Evolutionary conservation across 2,888 invertebrate genomes (phyloP).

Genomic region (Formica aserva): DNA sequence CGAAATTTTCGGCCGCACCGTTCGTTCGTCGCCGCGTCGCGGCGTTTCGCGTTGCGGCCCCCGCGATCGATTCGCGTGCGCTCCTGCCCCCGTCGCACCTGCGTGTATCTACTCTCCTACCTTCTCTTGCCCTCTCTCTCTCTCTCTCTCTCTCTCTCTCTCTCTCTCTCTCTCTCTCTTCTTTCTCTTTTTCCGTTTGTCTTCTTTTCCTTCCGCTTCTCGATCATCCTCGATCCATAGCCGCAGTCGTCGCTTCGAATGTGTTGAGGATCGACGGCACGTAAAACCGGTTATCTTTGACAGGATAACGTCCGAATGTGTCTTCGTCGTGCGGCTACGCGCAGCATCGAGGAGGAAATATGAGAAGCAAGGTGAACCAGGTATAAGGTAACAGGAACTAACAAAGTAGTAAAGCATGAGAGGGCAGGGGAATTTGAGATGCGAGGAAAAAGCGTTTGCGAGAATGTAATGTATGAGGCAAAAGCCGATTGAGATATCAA

Average conservation of each 20-base stretch:
- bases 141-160: conserved; percentile 52
- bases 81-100: conserved; percentile 69
- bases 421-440: background rate
- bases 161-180: conserved; percentile 45
- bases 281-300: conserved; percentile 10
- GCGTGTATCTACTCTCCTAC: conserved; percentile 52
- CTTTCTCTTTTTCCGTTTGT: conserved; percentile 28
- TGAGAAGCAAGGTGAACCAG: conserved; percentile 12
- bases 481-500: background rate
- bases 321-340: conserved; percentile 21
- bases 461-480: background rate
- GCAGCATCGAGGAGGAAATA: conserved; percentile 2
- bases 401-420: background rate
- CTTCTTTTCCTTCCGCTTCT: background rate
- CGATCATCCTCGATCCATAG: conserved; percentile 21
- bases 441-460: background rate
- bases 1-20: conserved; percentile 75
- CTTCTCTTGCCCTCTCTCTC: conserved; percentile 37
- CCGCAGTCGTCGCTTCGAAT: conserved; percentile 14
- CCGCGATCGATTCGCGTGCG: conserved; percentile 73
- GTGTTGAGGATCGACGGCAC: background rate
- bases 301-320: conserved; percentile 44
- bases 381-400: conserved; percentile 12
- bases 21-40: conserved; percentile 63
- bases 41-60: conserved; percentile 69